Percentiles rank a stretch among this genome's conserved stretches.
These are phyloP conservation scores for Caenorhabditis doughertyi DNA, from an alignment of 2,888 invertebrate species.

Conservation along the genomic window DNA sequence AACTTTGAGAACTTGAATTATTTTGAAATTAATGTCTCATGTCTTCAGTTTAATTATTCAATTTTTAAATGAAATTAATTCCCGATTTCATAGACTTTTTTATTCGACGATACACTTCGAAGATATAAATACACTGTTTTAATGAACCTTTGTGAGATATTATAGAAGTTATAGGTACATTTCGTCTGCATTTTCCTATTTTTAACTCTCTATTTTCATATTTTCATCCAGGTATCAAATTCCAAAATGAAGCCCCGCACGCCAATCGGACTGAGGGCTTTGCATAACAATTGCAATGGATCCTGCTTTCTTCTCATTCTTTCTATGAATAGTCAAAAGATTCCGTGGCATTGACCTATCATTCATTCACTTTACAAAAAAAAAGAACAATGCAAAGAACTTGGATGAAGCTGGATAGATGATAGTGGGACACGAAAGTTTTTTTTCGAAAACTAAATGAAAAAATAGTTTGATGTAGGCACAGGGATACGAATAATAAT, in stretches of 20 bases:
- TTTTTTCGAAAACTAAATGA: neutral
- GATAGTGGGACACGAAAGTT: slow-evolving; percentile 33
- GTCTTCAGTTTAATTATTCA: neutral
- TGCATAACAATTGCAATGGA: slow-evolving; percentile 51
- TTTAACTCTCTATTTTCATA: slow-evolving; percentile 5
- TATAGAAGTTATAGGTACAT: slow-evolving; percentile 1
- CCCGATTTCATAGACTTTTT: too few relatives aligned
- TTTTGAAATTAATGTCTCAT: neutral
- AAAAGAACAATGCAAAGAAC: neutral
- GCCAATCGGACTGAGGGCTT: slow-evolving; percentile 3
- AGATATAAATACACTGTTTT: slow-evolving; percentile 16
- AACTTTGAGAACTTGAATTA: neutral
- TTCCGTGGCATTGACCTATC: slow-evolving; percentile 36
- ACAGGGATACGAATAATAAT: slow-evolving; percentile 21
- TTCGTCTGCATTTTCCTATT: neutral
- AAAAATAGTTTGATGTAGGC: neutral
- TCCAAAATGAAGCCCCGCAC: slow-evolving; percentile 34
- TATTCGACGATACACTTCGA: too few relatives aligned
- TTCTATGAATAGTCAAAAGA: slow-evolving; percentile 27
- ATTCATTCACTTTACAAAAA: slow-evolving; percentile 22
- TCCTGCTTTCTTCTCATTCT: neutral
- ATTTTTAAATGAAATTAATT: too few relatives aligned
- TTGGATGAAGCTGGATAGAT: slow-evolving; percentile 10
- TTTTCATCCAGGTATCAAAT: slow-evolving; percentile 46
- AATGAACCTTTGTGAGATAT: slow-evolving; percentile 1